Evolutionary conservation across 2,888 invertebrate genomes (phyloP).

Genomic region (Acronicta aceris): DNA sequence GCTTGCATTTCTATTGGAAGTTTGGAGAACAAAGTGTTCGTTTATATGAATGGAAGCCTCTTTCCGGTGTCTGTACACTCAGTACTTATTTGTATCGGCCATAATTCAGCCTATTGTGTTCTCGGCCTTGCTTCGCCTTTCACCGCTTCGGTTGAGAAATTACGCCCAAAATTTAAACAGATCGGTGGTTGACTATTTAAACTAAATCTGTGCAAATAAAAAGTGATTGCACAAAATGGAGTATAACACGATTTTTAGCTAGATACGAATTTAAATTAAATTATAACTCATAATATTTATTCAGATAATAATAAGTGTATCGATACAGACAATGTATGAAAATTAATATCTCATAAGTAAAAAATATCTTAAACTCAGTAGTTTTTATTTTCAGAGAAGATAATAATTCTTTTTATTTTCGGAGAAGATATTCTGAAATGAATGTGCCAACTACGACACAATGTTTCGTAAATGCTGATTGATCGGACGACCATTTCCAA

Average conservation of each 20-base stretch:
- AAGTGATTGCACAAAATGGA: conserved; percentile 54
- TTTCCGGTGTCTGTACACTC: conserved; percentile 72
- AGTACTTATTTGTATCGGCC: conserved; percentile 67
- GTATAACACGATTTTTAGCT: conserved; percentile 10
- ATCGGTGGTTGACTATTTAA: conserved; percentile 29
- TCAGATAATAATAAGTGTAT: too few species aligned
- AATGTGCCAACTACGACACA: not conserved
- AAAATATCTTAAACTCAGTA: not conserved
- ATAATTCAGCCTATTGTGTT: conserved; percentile 74
- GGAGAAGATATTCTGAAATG: not conserved
- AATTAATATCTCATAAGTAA: not conserved
- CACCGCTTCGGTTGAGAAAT: conserved; percentile 80
- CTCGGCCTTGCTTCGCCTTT: conserved; percentile 80
- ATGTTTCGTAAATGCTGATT: not conserved
- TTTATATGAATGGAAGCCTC: conserved; percentile 78
- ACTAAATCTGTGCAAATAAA: conserved; percentile 54
- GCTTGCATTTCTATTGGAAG: conserved; percentile 69
- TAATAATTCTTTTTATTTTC: too few species aligned
- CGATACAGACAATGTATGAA: not conserved
- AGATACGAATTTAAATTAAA: not conserved
- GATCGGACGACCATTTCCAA: not conserved
- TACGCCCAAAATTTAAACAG: conserved; percentile 71
- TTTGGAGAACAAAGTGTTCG: conserved; percentile 76
- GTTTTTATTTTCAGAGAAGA: too few species aligned
- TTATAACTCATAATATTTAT: too few species aligned